Percentiles rank a stretch among this genome's conserved stretches.
Evolutionary conservation across 2,888 invertebrate genomes (phyloP).

Genomic region (Buathra laborator): DNA sequence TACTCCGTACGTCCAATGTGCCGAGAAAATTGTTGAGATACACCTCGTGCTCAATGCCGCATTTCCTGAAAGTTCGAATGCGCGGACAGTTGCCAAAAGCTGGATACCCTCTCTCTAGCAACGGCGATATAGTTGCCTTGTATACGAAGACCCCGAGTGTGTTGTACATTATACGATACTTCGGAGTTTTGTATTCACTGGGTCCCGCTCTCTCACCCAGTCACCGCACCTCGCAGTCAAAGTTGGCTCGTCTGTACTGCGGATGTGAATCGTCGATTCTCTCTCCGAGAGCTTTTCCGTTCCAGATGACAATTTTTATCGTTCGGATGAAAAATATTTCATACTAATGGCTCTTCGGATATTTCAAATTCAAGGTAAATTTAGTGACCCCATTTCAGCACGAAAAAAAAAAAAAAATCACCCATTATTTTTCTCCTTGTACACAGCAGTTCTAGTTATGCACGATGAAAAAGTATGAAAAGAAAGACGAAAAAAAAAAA

Average conservation of each 20-base stretch:
- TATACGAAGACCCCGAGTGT: conserved; percentile 4
- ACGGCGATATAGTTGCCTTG: conserved; percentile 19
- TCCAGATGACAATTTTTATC: conserved; percentile 2
- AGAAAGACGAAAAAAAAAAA: neutral
- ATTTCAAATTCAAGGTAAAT: conserved; percentile 77
- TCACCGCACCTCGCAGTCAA: conserved; percentile 43
- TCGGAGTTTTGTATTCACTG: conserved; percentile 41
- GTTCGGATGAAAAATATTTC: conserved; percentile 18
- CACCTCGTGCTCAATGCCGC: conserved; percentile 64
- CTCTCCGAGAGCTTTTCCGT: conserved; percentile 11
- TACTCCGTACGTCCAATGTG: conserved; percentile 3
- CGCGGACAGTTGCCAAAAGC: conserved; percentile 77
- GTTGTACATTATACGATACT: conserved; percentile 39
- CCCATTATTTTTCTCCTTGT: neutral
- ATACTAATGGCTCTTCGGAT: conserved; percentile 74
- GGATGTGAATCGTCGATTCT: conserved; percentile 25
- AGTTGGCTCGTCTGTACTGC: conserved; percentile 50
- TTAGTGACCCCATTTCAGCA: conserved; percentile 17
- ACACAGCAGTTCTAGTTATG: neutral
- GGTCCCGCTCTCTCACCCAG: conserved; percentile 12
- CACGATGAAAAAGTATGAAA: neutral
- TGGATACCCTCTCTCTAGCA: conserved; percentile 18
- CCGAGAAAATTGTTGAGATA: neutral
- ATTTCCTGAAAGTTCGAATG: conserved; percentile 69
- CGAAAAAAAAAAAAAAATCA: neutral